Percentiles rank a stretch among this genome's conserved stretches.
These are phyloP conservation scores for Tinamus guttatus DNA, from an alignment of 2,113 vertebrate genomes.

Conservation along the genomic window DNA sequence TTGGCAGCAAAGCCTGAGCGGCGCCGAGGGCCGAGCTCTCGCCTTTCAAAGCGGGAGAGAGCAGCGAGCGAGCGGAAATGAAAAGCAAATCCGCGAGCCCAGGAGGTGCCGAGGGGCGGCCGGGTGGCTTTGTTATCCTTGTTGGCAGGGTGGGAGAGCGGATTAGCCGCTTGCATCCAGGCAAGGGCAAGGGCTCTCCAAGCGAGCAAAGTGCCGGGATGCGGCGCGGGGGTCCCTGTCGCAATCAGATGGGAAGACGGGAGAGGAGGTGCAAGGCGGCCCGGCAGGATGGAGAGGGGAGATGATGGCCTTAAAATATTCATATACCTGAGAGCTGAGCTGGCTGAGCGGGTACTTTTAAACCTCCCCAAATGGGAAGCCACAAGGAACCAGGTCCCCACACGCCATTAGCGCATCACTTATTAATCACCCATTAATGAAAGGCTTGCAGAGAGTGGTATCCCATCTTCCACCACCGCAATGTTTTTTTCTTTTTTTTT, in stretches of 20 bases:
- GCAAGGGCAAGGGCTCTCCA: fast-evolving
- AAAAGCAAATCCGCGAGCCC: slow-evolving; percentile 40
- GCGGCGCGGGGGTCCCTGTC: too few relatives aligned
- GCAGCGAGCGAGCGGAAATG: slow-evolving; percentile 58
- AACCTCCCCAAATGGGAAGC: slow-evolving; percentile 6
- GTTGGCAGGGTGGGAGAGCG: neutral
- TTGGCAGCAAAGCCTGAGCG: neutral
- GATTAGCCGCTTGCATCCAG: neutral
- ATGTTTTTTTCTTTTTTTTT: too few relatives aligned
- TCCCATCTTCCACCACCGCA: neutral
- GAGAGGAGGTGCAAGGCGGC: neutral
- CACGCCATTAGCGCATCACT: slow-evolving; percentile 36
- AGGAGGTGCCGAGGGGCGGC: neutral
- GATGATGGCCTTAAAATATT: neutral
- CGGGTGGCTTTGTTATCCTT: fast-evolving
- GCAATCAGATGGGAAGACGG: neutral
- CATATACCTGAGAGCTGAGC: neutral
- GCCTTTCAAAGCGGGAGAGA: neutral
- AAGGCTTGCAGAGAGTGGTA: neutral
- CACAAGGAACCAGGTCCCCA: neutral
- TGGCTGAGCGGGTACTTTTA: neutral
- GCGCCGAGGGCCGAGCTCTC: slow-evolving; percentile 3
- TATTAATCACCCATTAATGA: slow-evolving; percentile 42
- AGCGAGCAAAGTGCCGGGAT: neutral
- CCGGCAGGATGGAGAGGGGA: neutral